These are phyloP conservation scores for Cotesia glomerata DNA, from an alignment of 1,140 invertebrate species.

Conservation along the genomic window DNA sequence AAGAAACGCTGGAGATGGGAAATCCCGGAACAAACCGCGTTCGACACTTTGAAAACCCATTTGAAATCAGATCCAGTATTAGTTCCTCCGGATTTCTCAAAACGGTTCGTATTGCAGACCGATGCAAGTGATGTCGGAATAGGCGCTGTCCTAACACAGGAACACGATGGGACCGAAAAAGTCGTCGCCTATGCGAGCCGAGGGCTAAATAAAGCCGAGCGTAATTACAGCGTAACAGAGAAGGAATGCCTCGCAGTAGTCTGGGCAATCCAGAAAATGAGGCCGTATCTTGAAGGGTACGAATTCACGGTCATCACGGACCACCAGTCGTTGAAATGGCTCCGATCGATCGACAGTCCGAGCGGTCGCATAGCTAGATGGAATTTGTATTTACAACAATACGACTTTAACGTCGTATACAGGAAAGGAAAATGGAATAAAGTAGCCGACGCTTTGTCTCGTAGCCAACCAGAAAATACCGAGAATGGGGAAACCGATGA, in stretches of 20 bases:
- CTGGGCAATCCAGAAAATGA: conserved; percentile 54
- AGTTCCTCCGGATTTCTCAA: conserved; percentile 40
- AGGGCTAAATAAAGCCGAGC: conserved; percentile 46
- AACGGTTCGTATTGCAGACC: conserved; percentile 39
- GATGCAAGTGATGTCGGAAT: conserved; percentile 45
- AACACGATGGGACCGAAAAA: conserved; percentile 30
- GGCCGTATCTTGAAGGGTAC: conserved; percentile 54
- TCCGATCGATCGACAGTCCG: conserved; percentile 53
- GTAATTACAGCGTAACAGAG: conserved; percentile 59
- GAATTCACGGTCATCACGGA: conserved; percentile 61
- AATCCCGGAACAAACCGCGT: conserved; percentile 21
- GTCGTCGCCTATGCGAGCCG: conserved; percentile 56
- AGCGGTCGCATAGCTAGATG: conserved; percentile 56
- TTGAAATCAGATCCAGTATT: not conserved
- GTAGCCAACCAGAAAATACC: not conserved
- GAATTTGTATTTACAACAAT: conserved; percentile 53
- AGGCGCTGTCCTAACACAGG: conserved; percentile 44
- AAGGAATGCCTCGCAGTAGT: conserved; percentile 60
- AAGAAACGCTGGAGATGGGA: conserved; percentile 38
- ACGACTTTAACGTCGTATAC: too few species aligned
- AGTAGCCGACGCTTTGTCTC: too few species aligned
- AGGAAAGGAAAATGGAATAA: too few species aligned
- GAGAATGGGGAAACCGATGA: not conserved
- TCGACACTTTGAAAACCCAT: not conserved
- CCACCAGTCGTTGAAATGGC: conserved; percentile 57